phyloP scores from a whole-genome alignment of 2,888 invertebrate species.

The Coleophora deauratella region DNA sequence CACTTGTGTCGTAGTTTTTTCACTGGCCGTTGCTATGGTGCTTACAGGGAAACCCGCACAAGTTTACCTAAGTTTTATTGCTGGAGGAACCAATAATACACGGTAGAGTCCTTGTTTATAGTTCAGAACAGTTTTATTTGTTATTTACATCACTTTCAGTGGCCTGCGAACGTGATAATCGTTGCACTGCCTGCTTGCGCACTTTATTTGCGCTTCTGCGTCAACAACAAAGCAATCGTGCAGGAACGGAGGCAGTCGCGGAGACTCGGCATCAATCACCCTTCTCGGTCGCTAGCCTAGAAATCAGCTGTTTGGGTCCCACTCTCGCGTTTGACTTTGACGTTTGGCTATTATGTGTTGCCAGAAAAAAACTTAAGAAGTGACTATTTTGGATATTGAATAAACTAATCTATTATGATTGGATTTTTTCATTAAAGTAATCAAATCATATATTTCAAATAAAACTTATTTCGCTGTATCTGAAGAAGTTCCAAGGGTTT shows the following conservation, averaged over 20 bases:
- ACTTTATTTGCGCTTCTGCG: slow-evolving; percentile 63
- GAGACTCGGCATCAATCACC: slow-evolving; percentile 14
- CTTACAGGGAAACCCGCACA: slow-evolving; percentile 42
- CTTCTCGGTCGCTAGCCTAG: slow-evolving; percentile 45
- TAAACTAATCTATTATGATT: no score
- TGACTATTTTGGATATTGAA: no score
- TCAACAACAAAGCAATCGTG: slow-evolving; percentile 58
- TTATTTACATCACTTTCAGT: slow-evolving; percentile 65
- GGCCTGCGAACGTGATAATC: slow-evolving; percentile 65
- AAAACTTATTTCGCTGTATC: no score
- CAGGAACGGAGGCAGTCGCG: slow-evolving; percentile 11
- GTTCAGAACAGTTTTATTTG: slow-evolving; percentile 36
- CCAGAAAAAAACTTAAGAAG: slow-evolving; percentile 14
- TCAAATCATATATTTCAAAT: no score
- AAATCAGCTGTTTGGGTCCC: slow-evolving; percentile 27
- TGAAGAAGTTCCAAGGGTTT: no score
- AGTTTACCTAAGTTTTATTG: slow-evolving; percentile 19
- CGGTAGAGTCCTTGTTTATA: slow-evolving; percentile 45
- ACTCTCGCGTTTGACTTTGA: slow-evolving; percentile 40
- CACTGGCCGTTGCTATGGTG: slow-evolving; percentile 55
- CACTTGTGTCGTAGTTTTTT: slow-evolving; percentile 57
- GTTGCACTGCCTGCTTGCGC: slow-evolving; percentile 69
- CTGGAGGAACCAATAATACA: slow-evolving; percentile 28
- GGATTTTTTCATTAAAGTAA: no score
- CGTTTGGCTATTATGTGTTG: slow-evolving; percentile 31